Evolutionary conservation across 2,888 invertebrate species (phyloP), one percentile per base, ranked within the genome.

Genomic region (Lottia scabra): DNA sequence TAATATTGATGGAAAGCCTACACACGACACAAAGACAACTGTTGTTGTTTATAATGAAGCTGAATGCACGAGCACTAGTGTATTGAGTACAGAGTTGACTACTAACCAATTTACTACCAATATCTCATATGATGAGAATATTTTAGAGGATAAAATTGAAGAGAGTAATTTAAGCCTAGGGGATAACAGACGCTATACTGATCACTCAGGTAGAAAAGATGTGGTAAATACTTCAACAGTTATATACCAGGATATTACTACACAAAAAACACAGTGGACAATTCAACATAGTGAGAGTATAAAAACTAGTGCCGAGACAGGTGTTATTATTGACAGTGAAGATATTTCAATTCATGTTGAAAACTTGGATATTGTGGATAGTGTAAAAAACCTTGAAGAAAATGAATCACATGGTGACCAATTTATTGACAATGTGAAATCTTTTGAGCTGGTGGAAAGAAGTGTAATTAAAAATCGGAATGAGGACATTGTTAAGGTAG

Each of bases 11-110:
- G 56, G 23, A 56, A 56, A 56, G 56, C 56, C 56, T 23, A 23
- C 56, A 56, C 19, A 56, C 19, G 56, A 56, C 56, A 56, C 56
- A 56, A 19, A 56, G 56, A 56, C 56, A 56, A 56, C 56, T 56
- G 56, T 56, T 19, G 56, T 56, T 56, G 10, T 38, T 38, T 38
- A 38, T 38, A 38, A 38, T 38, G 38, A 38, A 38, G 38, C 38
- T 38, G 38, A 38, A 38, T 38, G 38, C 38, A 38, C 38, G 38
- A 38, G 38, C 38, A 38, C 38, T 8, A 38, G 38, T 38, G 38
- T 38, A 38, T 6, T 38, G 38, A 38, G 38, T 38, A 38, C 38
- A 5, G 38, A 38, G 38, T 38, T 38, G 8, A 38, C 38, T 38
- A 38, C 38, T 8, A 38, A 38, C 38, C 38, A 38, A 38, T 38